These are phyloP conservation scores for Cyanoramphus novaezelandiae DNA, from an alignment of 2,113 vertebrate genomes.

Conservation along the genomic window DNA sequence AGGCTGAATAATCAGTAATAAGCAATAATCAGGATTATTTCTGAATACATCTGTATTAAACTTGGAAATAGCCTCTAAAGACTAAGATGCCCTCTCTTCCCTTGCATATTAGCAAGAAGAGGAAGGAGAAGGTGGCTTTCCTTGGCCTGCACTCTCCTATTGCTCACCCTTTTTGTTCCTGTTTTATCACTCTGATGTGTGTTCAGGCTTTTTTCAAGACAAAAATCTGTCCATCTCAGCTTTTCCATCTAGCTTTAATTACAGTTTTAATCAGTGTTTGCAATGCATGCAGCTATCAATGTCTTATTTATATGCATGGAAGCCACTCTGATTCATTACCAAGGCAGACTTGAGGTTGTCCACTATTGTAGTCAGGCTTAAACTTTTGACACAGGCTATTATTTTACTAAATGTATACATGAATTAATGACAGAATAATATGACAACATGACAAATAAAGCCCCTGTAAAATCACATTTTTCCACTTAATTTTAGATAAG, in stretches of 20 bases:
- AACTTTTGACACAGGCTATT: constrained; percentile 8
- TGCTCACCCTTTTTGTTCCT: background rate
- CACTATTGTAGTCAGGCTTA: background rate
- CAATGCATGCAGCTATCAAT: background rate
- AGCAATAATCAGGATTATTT: background rate
- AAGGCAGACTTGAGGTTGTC: background rate
- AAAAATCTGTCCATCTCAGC: background rate
- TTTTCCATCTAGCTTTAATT: constrained; percentile 14
- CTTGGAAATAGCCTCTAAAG: background rate
- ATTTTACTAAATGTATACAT: background rate
- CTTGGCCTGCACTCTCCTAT: background rate
- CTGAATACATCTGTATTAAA: background rate
- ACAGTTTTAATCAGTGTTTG: constrained; percentile 13
- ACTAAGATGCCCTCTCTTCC: background rate
- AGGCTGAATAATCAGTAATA: background rate
- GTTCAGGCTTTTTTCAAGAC: background rate
- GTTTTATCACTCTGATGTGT: background rate
- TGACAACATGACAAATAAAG: background rate
- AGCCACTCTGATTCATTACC: constrained; percentile 9
- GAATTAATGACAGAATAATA: background rate
- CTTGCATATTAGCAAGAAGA: background rate
- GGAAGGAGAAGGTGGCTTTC: background rate
- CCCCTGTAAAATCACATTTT: background rate
- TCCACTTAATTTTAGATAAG: background rate
- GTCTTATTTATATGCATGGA: constrained; percentile 30